Conservation (phyloP, 2,888 invertebrate genomes). For the Limenitis arthemis region DNA sequence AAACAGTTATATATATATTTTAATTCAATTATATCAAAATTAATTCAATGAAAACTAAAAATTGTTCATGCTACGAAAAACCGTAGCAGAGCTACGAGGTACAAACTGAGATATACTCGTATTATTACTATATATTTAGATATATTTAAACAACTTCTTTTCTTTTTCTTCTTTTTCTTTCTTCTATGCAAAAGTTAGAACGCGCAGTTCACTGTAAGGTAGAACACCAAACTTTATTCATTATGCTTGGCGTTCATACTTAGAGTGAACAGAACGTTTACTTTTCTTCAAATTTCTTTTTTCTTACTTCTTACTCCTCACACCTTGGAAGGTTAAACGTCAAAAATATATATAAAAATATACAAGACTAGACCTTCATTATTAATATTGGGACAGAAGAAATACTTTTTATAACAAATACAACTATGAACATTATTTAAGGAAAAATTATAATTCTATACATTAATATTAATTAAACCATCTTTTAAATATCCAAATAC, state of each 20-base stretch:
- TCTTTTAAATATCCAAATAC: no score
- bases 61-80: neutral
- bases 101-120: neutral
- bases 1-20: no score
- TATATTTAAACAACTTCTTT: slow-evolving; percentile 3
- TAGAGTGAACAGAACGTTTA: slow-evolving; percentile 80
- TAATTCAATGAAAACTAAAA: neutral
- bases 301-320: slow-evolving; percentile 10
- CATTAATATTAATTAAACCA: no score
- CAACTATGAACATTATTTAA: no score
- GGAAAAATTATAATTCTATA: no score
- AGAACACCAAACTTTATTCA: slow-evolving; percentile 91
- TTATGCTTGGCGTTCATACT: slow-evolving; percentile 93
- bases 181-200: slow-evolving; percentile 36
- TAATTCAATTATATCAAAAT: no score
- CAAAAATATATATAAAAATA: neutral
- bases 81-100: slow-evolving; percentile 1
- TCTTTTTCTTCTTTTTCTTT: slow-evolving; percentile 18
- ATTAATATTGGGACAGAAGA: no score
- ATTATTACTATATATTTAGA: neutral
- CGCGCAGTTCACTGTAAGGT: slow-evolving; percentile 94
- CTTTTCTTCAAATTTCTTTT: slow-evolving; percentile 23
- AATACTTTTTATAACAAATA: no score
- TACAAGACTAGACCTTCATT: no score
- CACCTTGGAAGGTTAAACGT: neutral